A percentile compares a stretch with the other conserved stretches of the same genome.
Conservation (phyloP, 2,113 vertebrate species). For the Mirza zaza region DNA sequence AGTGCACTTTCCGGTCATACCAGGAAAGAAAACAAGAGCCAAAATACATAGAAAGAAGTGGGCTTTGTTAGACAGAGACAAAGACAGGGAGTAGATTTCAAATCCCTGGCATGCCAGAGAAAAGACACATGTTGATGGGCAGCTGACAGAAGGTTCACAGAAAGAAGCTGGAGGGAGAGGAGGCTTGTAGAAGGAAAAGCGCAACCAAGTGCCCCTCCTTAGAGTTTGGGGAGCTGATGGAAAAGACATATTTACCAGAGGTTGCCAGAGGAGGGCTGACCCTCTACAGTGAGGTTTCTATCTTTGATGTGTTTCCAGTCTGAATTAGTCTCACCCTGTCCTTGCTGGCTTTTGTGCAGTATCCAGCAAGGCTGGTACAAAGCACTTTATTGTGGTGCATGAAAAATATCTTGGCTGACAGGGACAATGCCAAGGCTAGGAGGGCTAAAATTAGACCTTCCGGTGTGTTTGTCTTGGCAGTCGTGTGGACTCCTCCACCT, state of each 20-base stretch:
- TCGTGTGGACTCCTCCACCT: background rate
- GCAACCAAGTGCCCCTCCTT: too few species aligned
- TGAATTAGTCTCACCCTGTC: constrained; percentile 73
- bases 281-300: constrained; percentile 40
- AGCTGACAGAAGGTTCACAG: background rate
- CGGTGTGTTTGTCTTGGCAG: constrained; percentile 80
- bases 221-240: background rate
- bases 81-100: background rate
- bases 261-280: background rate
- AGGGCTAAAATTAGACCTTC: constrained; percentile 84
- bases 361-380: constrained; percentile 77
- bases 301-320: constrained; percentile 77
- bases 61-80: background rate
- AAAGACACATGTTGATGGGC: background rate
- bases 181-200: background rate
- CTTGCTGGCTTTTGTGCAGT: constrained; percentile 78
- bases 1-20: background rate
- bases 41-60: background rate
- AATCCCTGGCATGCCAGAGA: background rate
- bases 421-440: constrained; percentile 82
- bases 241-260: background rate
- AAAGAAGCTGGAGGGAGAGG: background rate
- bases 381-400: constrained; percentile 75
- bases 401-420: constrained; percentile 79
- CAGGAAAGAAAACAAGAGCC: background rate